Percentiles rank a stretch among this genome's conserved stretches.
Conservation (phyloP, 2,797 vertebrate species). For the Perodicticus potto region DNA sequence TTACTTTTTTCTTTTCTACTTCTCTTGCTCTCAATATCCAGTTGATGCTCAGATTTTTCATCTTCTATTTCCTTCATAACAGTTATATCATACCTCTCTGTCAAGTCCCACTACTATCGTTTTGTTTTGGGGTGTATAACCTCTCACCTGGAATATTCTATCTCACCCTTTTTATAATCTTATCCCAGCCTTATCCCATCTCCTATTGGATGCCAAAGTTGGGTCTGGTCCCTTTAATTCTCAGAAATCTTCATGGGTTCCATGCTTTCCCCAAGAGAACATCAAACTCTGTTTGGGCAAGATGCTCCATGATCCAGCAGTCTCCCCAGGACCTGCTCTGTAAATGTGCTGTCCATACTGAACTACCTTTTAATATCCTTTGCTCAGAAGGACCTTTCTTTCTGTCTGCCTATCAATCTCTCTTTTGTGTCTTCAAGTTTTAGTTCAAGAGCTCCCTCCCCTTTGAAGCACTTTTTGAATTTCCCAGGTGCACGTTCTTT, state of each 20-base stretch:
- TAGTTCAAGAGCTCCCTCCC: not conserved
- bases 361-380: not conserved
- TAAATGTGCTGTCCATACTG: not conserved
- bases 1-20: not conserved
- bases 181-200: not conserved
- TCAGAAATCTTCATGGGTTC: not conserved
- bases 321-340: not conserved
- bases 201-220: not conserved
- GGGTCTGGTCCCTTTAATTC: not conserved
- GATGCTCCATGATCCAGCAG: not conserved
- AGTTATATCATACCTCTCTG: not conserved
- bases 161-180: not conserved
- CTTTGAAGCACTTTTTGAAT: not conserved
- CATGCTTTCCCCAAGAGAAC: not conserved
- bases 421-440: conserved; percentile 10
- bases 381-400: not conserved
- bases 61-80: not conserved
- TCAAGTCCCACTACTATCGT: not conserved
- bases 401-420: not conserved
- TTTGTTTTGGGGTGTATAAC: not conserved
- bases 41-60: not conserved
- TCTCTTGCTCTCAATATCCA: not conserved
- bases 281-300: not conserved
- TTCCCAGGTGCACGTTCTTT: not conserved
- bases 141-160: not conserved